phyloP scores from a whole-genome alignment of 2,113 vertebrate genomes.

The Psophia crepitans region DNA sequence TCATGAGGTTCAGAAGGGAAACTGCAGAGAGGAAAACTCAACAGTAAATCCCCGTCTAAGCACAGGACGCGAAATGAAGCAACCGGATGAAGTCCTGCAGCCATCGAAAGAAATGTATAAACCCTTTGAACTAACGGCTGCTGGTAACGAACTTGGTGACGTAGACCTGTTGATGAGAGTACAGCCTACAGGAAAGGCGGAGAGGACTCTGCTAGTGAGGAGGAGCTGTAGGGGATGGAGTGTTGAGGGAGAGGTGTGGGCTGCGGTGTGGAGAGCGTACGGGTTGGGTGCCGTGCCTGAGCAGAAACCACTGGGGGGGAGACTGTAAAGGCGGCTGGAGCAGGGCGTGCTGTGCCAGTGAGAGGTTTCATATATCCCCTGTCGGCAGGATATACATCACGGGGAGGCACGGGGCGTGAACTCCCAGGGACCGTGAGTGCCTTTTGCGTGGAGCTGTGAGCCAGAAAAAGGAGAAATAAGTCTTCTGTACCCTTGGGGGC shows the following conservation, averaged over 20 bases:
- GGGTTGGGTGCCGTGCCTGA: not conserved
- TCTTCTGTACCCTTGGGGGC: accelerated
- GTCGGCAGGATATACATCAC: not conserved
- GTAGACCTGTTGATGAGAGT: too few relatives aligned
- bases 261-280: accelerated
- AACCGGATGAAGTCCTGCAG: not conserved
- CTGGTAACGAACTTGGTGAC: not conserved
- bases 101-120: not conserved
- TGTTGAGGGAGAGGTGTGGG: not conserved
- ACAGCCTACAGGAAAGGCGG: not conserved
- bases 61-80: accelerated
- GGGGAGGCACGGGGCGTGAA: accelerated
- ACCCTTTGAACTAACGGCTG: accelerated
- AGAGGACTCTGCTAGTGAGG: too few relatives aligned
- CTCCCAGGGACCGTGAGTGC: not conserved
- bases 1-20: not conserved
- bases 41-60: not conserved
- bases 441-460: not conserved
- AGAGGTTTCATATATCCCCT: not conserved
- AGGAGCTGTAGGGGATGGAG: not conserved
- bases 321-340: not conserved
- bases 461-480: not conserved
- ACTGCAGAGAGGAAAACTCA: not conserved
- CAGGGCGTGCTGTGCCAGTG: not conserved
- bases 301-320: accelerated